Percentiles rank a stretch among this genome's conserved stretches.
These are phyloP conservation scores for Fragum whitleyi DNA, from an alignment of 2,888 invertebrate species.

Conservation along the genomic window DNA sequence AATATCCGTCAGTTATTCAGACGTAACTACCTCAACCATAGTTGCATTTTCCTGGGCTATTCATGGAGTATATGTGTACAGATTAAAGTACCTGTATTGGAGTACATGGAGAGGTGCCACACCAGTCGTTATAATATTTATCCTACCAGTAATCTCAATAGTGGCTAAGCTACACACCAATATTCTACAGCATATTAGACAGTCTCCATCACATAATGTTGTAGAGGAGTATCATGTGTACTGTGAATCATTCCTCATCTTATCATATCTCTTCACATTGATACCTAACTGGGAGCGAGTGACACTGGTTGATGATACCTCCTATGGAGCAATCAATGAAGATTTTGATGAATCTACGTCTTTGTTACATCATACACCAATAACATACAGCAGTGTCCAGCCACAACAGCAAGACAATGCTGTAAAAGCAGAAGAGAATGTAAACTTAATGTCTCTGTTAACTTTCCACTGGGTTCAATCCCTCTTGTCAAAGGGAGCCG, in stretches of 20 bases:
- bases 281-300: slow-evolving; percentile 86
- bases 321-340: slow-evolving; percentile 64
- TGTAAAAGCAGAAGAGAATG: slow-evolving; percentile 89
- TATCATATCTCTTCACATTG: slow-evolving; percentile 90
- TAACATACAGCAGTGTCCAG: slow-evolving; percentile 61
- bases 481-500: slow-evolving; percentile 87
- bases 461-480: slow-evolving; percentile 95
- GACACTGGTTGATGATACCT: slow-evolving; percentile 59
- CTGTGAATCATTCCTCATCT: slow-evolving; percentile 86
- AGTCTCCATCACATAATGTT: slow-evolving; percentile 61
- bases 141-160: slow-evolving; percentile 89
- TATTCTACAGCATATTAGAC: slow-evolving; percentile 80
- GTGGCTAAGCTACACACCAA: slow-evolving; percentile 90
- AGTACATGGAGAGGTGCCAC: slow-evolving; percentile 89
- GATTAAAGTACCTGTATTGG: slow-evolving; percentile 87
- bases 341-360: slow-evolving; percentile 72
- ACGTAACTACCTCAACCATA: slow-evolving; percentile 90
- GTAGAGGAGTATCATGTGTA: slow-evolving; percentile 77
- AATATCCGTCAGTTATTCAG: slow-evolving; percentile 87
- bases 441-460: slow-evolving; percentile 90
- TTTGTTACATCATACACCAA: slow-evolving; percentile 56
- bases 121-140: slow-evolving; percentile 89
- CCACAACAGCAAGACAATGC: slow-evolving; percentile 19
- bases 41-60: slow-evolving; percentile 93
- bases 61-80: slow-evolving; percentile 91